Base-by-base conservation (phyloP, 2,797 vertebrate species). In the Lophius americanus region DNA sequence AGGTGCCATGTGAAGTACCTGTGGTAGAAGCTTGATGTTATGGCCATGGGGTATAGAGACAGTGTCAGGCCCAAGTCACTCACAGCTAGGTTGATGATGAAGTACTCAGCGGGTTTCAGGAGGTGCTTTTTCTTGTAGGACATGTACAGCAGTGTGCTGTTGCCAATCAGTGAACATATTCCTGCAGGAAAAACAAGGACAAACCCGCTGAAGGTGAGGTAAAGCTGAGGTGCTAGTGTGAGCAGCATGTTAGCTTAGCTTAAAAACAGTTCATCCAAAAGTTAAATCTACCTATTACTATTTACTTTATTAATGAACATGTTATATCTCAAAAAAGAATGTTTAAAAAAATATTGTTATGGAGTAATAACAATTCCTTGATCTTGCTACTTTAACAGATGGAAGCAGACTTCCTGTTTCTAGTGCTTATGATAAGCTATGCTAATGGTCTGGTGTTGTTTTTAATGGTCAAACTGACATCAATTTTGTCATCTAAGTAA, bases 31-130 rank as follows among this genome's bases (percentile, higher is more conserved):
- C 95, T 95, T 64, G 94, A 95, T 43, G 89, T 90, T 70, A 94
- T 91, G 0, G 94, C 94, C 79, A 95, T 89, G 39, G 94, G 94
- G 76, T 94, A 94, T 63, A 95, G 90, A 13, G 91, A 93, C 78
- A 95, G 70, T 32, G 95, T 95, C 78, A 95, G 92, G 70, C 93
- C 91, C 90, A 95, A 73, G 79, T 95, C 94, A 60, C 94, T 95
- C 33, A 95, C 39, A n/a, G 94, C 94, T 3, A 95, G 87, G 84
- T 95, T 95, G 83, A 94, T 77, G 72, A 95, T 94, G 82, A 95
- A 94, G 80, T 90, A 92, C 84, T 95, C 94, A 0, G 92, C 93
- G 1, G 94, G 93, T 78, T 95, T 95, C 78, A 95, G 77, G 46
- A 92, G 76, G 46, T 93, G 92, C 62, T 89, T 95, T 71, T 92